A percentile compares a stretch with the other conserved stretches of the same genome.
Conservation (phyloP, 2,113 vertebrate species). For the Taxidea taxus region DNA sequence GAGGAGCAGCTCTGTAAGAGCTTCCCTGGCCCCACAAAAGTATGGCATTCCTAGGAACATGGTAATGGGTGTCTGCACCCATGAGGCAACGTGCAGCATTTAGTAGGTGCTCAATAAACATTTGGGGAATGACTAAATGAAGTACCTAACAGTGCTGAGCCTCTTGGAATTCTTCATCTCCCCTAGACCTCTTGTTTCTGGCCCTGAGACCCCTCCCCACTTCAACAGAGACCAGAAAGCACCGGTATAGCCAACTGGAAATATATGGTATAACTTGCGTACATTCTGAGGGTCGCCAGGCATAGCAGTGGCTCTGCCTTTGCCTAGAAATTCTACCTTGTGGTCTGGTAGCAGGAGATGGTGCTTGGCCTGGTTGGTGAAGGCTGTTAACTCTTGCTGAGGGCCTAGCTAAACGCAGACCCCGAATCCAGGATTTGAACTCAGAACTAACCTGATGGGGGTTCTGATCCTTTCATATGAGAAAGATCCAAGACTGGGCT, state of each 20-base stretch:
- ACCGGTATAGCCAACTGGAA: neutral
- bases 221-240: neutral
- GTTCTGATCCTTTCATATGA: neutral
- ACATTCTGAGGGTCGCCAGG: neutral
- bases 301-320: neutral
- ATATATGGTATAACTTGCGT: no score
- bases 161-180: neutral
- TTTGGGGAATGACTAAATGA: neutral
- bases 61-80: neutral
- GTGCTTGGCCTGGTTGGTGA: neutral
- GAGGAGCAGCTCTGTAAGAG: neutral
- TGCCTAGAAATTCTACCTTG: neutral
- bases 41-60: neutral
- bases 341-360: neutral
- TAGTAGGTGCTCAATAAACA: neutral
- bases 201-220: neutral
- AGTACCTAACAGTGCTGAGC: neutral
- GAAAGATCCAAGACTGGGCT: neutral
- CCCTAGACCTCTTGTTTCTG: neutral
- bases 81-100: neutral
- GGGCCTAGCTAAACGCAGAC: neutral
- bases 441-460: neutral
- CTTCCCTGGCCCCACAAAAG: neutral
- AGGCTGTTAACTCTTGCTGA: neutral
- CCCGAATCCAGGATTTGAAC: neutral